Evolutionary conservation across 2,797 vertebrate species (phyloP).

Genomic region (Sebastes aleutianus): DNA sequence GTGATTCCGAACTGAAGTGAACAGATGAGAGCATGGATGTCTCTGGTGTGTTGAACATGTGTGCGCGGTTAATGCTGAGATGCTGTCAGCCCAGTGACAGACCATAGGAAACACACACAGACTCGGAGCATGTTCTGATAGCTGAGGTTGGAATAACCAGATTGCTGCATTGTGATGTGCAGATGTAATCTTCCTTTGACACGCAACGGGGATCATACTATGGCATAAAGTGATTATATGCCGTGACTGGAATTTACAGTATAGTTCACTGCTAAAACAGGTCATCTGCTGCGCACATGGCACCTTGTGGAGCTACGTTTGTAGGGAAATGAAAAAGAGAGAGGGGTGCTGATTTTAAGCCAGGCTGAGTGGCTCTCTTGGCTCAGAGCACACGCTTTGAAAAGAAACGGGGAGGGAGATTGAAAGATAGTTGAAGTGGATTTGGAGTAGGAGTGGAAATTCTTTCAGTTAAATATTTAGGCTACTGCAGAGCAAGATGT

Average conservation of each 20-base stretch:
- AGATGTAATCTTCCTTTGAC: constrained; percentile 71
- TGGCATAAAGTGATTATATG: constrained; percentile 58
- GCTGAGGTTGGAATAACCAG: constrained; percentile 59
- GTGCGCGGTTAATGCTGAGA: constrained; percentile 64
- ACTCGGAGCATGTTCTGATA: constrained; percentile 47
- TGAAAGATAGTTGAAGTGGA: constrained; percentile 53
- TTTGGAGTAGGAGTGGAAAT: constrained; percentile 50
- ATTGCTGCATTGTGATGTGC: constrained; percentile 60
- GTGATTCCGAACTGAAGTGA: constrained; percentile 39
- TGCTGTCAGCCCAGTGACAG: constrained; percentile 55
- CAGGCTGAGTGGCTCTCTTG: constrained; percentile 38
- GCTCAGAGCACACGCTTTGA: constrained; percentile 30
- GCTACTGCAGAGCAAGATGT: constrained; percentile 44
- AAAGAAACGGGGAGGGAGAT: constrained; percentile 38
- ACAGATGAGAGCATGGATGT: constrained; percentile 49
- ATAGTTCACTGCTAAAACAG: constrained; percentile 45
- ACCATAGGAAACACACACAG: constrained; percentile 42
- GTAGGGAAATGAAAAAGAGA: constrained; percentile 27
- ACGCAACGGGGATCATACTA: constrained; percentile 60
- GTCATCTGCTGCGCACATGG: constrained; percentile 75
- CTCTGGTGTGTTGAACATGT: constrained; percentile 61
- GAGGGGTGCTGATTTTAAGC: constrained; percentile 38
- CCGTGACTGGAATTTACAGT: constrained; percentile 56
- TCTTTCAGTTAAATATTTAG: constrained; percentile 61
- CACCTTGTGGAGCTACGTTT: constrained; percentile 36